These are phyloP conservation scores for Rhagonycha lutea DNA, from an alignment of 2,888 invertebrate species.

Conservation along the genomic window DNA sequence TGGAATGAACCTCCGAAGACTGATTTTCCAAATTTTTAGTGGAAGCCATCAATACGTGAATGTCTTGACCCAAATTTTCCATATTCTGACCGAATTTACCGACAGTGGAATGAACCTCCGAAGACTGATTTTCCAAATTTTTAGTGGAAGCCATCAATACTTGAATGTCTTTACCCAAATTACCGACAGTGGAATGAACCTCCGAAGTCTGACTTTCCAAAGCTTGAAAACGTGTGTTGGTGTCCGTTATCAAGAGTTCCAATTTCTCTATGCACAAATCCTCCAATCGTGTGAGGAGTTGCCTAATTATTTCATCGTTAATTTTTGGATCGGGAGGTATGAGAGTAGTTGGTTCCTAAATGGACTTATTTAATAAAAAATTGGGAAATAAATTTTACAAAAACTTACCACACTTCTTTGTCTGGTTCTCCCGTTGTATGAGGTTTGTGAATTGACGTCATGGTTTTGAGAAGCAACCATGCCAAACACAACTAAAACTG, in stretches of 20 bases:
- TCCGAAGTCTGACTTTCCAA: constrained; percentile 54
- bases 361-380: not conserved
- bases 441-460: not conserved
- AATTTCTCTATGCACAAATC: too few species aligned
- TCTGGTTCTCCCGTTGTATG: not conserved
- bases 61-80: constrained; percentile 37
- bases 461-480: not conserved
- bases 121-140: too few species aligned
- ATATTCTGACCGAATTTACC: too few species aligned
- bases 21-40: too few species aligned
- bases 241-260: too few species aligned
- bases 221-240: constrained; percentile 52
- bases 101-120: too few species aligned
- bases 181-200: constrained; percentile 50
- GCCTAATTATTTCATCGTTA: too few species aligned
- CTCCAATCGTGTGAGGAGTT: too few species aligned
- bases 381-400: not conserved
- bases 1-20: too few species aligned
- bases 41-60: constrained; percentile 39
- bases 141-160: too few species aligned
- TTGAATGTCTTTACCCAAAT: too few species aligned
- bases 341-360: not conserved
- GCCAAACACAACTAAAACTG: not conserved
- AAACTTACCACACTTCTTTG: not conserved
- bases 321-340: constrained; percentile 36